Percentiles rank a stretch among this genome's conserved stretches.
These are phyloP conservation scores for Eunapius fragilis DNA, from an alignment of 37 sponge, comb jelly and placozoan genomes.

Conservation along the genomic window DNA sequence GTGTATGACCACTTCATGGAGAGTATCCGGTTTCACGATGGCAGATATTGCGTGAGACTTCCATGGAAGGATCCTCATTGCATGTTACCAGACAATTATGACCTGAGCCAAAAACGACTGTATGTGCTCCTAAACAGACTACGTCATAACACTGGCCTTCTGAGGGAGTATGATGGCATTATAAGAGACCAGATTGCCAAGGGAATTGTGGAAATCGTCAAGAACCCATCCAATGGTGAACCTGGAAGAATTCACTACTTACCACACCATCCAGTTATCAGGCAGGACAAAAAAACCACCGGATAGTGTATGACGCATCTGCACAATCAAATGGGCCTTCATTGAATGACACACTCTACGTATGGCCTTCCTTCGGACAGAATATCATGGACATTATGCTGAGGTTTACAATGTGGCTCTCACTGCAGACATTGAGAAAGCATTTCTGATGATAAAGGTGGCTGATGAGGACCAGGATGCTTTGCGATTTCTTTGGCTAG, in stretches of 20 bases:
- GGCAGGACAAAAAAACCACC: conserved; percentile 8
- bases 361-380: background rate
- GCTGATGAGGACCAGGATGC: background rate
- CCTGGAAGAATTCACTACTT: background rate
- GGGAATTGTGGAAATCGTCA: conserved; percentile 16
- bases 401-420: conserved; percentile 1
- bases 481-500: conserved; percentile 8
- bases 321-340: background rate
- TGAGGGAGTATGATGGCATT: conserved; percentile 11
- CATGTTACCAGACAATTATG: conserved; percentile 4
- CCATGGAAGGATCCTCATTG: conserved; percentile 38
- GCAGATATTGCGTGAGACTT: conserved; percentile 35
- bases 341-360: conserved; percentile 1
- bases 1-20: conserved; percentile 29
- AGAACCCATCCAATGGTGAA: background rate
- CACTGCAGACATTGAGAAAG: conserved; percentile 10
- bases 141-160: conserved; percentile 6
- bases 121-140: conserved; percentile 17
- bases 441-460: conserved; percentile 6
- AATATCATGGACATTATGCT: conserved; percentile 7
- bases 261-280: conserved; percentile 20
- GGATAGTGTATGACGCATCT: conserved; percentile 26
- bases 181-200: conserved; percentile 22
- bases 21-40: conserved; percentile 1
- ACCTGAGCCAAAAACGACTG: conserved; percentile 19